Evolutionary conservation across 2,797 vertebrate species (phyloP).

Genomic region (Craterocephalus amniculus): DNA sequence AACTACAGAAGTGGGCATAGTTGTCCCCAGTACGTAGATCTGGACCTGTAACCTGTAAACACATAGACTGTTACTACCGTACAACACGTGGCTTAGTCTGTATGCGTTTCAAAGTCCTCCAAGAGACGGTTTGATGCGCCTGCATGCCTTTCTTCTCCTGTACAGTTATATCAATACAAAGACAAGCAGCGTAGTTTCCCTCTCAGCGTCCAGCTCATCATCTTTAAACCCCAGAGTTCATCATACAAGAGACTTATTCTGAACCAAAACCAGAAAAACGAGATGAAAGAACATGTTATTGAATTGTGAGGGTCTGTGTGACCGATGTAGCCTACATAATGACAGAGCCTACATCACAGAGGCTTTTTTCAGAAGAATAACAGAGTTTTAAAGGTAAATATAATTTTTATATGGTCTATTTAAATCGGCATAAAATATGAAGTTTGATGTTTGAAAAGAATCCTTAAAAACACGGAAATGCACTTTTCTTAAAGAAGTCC

Average conservation of each 20-base stretch:
- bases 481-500: not conserved
- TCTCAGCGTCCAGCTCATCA: constrained; percentile 20
- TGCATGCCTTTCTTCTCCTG: constrained; percentile 55
- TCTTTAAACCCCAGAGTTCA: constrained; percentile 13
- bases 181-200: constrained; percentile 9
- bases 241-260: constrained; percentile 3
- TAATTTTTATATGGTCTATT: not conserved
- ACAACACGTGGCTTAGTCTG: constrained; percentile 49
- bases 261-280: constrained; percentile 21
- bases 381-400: too few relatives aligned
- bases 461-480: not conserved
- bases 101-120: constrained; percentile 40
- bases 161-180: constrained; percentile 33
- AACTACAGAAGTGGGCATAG: constrained; percentile 33
- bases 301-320: constrained; percentile 34
- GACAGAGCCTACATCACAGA: too few relatives aligned
- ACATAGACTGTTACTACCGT: constrained; percentile 55
- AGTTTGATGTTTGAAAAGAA: not conserved
- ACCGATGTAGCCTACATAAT: too few relatives aligned
- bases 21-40: constrained; percentile 42
- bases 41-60: constrained; percentile 52
- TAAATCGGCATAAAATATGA: not conserved
- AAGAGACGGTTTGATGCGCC: constrained; percentile 47
- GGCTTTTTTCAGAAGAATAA: too few relatives aligned
- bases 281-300: constrained; percentile 28